Evolutionary conservation across 2,888 invertebrate genomes (phyloP), one percentile per base, ranked within the genome.

Genomic region (Amiota communis): DNA sequence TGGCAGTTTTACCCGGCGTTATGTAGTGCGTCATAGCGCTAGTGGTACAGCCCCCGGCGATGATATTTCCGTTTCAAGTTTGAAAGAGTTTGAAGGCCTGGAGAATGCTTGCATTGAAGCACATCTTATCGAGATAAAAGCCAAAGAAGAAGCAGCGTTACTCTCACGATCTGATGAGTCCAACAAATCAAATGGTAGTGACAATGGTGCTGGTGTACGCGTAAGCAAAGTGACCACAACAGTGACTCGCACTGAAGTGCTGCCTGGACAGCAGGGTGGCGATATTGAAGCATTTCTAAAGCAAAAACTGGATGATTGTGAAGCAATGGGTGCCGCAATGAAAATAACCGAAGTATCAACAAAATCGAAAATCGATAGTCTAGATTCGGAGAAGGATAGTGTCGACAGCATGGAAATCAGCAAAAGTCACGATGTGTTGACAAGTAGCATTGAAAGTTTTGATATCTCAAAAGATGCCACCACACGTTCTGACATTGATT

Each of bases 41-140:
- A 84, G 82, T 65, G 87, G 84, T 0, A 79, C 83, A 46, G 82
- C 77, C 2, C 88, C 82, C 2, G 93, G 93, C 2, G 97, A 97
- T 88, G 97, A 97, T 86, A 91, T 96, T 63, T 97, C 97, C 2
- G 90, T 95, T 47, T 95, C 95, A 9, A 97, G 97, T 59, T 90
- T 98, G 23, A 96, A 96, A 88, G 98, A 98, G 88, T 98, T 98
- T 88, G 98, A 98, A 91, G 95, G 96, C 0, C 89, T 98, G 1
- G 98, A 98, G 90, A 94, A 93, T 76, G 97, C 97, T 23, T 95
- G 97, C 83, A 92, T 95, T 64, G 96, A 96, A 88, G 96, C 95
- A 0, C 93, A 96, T 77, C 92, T 93, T 81, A 95, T 95, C 70
- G 97, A 97, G 90, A 92, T 94, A 64, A 93, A 94, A 76, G 96